A percentile compares a stretch with the other conserved stretches of the same genome.
Conservation (phyloP, 1,140 invertebrate species). For the Zelostemma sp. region DNA sequence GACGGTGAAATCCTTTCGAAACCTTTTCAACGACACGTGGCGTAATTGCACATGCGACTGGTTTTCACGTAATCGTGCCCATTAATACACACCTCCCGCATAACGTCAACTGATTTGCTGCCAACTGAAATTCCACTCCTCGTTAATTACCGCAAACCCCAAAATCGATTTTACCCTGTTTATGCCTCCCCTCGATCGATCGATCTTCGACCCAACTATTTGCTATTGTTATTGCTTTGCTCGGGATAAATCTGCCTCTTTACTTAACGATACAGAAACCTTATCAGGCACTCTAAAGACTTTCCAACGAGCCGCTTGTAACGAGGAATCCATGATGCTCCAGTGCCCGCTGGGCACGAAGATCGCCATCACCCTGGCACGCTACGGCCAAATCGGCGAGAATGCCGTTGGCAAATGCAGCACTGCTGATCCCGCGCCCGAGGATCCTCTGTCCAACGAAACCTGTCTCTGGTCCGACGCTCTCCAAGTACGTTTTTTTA, state of each 20-base stretch:
- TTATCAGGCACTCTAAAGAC: conserved; percentile 89
- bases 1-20: neutral
- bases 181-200: conserved; percentile 1
- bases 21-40: conserved; percentile 18
- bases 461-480: conserved; percentile 71
- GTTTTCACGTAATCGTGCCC: conserved; percentile 33
- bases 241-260: conserved; percentile 61
- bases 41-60: conserved; percentile 36
- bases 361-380: conserved; percentile 87
- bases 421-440: conserved; percentile 53
- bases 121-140: conserved; percentile 26
- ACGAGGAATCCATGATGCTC: conserved; percentile 85
- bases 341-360: conserved; percentile 88
- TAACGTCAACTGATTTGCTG: conserved; percentile 33
- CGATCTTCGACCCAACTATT: conserved; percentile 62
- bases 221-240: neutral
- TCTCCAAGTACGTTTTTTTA: conserved; percentile 72
- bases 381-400: conserved; percentile 72
- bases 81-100: conserved; percentile 29
- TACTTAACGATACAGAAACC: conserved; percentile 76
- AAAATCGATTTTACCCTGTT: conserved; percentile 19
- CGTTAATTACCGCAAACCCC: conserved; percentile 38
- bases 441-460: conserved; percentile 58
- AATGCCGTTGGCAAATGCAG: conserved; percentile 64
- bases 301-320: conserved; percentile 88